Percentiles rank a stretch among this genome's conserved stretches.
These are phyloP conservation scores for Calyptomena viridis DNA, from an alignment of 2,113 vertebrate genomes.

Conservation along the genomic window DNA sequence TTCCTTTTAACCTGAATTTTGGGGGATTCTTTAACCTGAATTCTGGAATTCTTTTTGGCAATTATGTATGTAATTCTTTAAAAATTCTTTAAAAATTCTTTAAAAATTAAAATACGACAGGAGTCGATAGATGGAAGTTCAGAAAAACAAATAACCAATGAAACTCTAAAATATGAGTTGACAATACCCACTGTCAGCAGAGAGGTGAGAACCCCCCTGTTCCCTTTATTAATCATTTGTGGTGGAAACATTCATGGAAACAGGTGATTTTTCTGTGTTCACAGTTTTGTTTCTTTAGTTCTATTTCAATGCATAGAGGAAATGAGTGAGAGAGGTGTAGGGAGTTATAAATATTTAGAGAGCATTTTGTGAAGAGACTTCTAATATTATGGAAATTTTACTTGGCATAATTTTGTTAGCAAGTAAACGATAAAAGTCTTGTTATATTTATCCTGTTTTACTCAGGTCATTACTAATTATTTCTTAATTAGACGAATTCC, in stretches of 20 bases:
- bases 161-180: background rate
- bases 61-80: background rate
- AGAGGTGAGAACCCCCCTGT: background rate
- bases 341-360: background rate
- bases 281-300: background rate
- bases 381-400: background rate
- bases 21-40: background rate
- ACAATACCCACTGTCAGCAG: background rate
- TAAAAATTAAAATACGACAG: background rate
- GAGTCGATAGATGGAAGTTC: background rate
- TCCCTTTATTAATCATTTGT: background rate
- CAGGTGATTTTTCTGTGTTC: background rate
- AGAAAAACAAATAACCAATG: background rate
- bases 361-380: background rate
- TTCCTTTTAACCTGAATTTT: background rate
- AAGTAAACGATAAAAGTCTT: background rate
- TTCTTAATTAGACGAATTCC: background rate
- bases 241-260: background rate
- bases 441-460: background rate
- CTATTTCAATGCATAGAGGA: background rate
- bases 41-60: background rate
- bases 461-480: background rate
- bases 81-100: no score
- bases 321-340: background rate
- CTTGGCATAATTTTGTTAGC: background rate